phyloP scores from a whole-genome alignment of 2,797 vertebrate species.

The Phataginus tricuspis region DNA sequence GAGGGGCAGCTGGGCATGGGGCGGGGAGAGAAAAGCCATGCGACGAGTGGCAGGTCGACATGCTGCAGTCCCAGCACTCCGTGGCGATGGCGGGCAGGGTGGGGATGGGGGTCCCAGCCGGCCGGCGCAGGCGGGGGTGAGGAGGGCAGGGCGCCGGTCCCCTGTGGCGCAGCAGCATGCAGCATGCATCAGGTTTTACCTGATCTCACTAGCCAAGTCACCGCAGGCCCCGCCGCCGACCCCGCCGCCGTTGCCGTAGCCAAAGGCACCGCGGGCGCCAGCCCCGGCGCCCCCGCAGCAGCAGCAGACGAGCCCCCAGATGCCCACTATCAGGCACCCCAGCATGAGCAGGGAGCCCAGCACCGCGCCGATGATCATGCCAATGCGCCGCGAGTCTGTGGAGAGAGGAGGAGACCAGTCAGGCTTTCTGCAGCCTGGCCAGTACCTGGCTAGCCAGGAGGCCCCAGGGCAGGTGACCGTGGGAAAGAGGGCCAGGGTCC shows the following conservation, averaged over 20 bases:
- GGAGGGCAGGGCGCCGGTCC: constrained; percentile 62
- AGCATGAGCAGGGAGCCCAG: constrained; percentile 91
- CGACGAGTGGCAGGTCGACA: constrained; percentile 50
- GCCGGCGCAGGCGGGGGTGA: constrained; percentile 57
- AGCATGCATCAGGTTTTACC: constrained; percentile 84
- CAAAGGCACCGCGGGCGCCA: constrained; percentile 64
- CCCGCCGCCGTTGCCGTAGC: constrained; percentile 56
- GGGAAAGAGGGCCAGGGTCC: not conserved
- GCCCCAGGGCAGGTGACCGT: not conserved
- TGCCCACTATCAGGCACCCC: constrained; percentile 90
- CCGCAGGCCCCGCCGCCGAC: constrained; percentile 86
- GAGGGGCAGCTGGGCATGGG: not conserved
- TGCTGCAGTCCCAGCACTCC: constrained; percentile 73
- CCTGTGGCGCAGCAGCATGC: constrained; percentile 58
- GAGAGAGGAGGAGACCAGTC: constrained; percentile 38
- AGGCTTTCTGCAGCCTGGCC: not conserved
- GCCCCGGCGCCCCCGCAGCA: constrained; percentile 85
- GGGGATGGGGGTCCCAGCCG: constrained; percentile 62
- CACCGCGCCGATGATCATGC: constrained; percentile 92
- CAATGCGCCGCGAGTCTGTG: constrained; percentile 86
- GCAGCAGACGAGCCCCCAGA: constrained; percentile 92
- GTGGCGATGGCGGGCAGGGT: constrained; percentile 58
- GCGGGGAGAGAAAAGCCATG: constrained; percentile 45
- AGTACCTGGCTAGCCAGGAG: not conserved
- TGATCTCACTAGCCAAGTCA: constrained; percentile 91